Conservation (phyloP, 2,797 vertebrate species). For the Craterocephalus amniculus region DNA sequence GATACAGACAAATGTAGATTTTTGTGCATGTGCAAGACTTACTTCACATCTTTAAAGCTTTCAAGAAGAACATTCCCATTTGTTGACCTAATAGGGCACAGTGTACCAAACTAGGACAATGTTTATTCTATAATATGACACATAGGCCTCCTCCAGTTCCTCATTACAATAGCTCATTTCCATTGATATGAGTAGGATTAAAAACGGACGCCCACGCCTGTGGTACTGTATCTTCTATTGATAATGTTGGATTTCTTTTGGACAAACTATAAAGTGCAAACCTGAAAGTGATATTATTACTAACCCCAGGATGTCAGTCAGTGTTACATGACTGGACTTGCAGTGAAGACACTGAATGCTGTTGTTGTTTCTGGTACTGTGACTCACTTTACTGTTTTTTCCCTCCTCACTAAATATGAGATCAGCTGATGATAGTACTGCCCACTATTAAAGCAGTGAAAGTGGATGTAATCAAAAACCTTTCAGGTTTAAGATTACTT, state of each 20-base stretch:
- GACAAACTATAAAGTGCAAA: constrained; percentile 17
- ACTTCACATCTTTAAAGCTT: constrained; percentile 25
- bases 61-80: constrained; percentile 17
- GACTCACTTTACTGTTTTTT: background rate
- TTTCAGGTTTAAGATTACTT: background rate
- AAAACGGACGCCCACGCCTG: constrained; percentile 45
- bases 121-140: constrained; percentile 33
- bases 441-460: background rate
- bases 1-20: background rate
- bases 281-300: constrained; percentile 44
- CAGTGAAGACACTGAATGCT: constrained; percentile 4
- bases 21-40: background rate
- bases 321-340: constrained; percentile 16
- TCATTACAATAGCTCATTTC: constrained; percentile 10
- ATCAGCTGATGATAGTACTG: background rate
- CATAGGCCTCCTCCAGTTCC: constrained; percentile 31
- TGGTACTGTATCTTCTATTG: constrained; percentile 32
- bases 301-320: constrained; percentile 24
- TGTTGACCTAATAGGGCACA: constrained; percentile 38
- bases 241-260: constrained; percentile 15
- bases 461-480: background rate
- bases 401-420: background rate
- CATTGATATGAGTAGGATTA: constrained; percentile 21
- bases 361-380: background rate
- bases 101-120: constrained; percentile 22